A percentile compares a stretch with the other conserved stretches of the same genome.
Conservation (phyloP, 2,888 invertebrate genomes). For the Drosophila ochracea region DNA sequence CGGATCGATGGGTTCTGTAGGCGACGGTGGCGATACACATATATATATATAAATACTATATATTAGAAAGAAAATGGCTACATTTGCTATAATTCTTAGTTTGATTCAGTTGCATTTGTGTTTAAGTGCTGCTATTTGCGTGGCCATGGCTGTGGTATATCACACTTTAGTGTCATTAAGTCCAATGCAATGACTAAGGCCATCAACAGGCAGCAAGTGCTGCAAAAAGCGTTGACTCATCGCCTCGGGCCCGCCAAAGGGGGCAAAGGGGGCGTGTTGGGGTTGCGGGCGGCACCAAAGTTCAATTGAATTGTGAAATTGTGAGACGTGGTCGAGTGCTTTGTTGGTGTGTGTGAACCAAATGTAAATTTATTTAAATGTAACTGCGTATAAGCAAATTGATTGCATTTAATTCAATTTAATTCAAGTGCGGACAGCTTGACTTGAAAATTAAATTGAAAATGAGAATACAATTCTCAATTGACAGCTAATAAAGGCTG, state of each 20-base stretch:
- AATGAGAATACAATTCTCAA: slow-evolving; percentile 50
- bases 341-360: slow-evolving; percentile 11
- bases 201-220: slow-evolving; percentile 31
- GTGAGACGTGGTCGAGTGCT: slow-evolving; percentile 30
- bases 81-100: background rate
- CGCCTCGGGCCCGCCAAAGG: background rate
- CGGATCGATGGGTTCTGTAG: slow-evolving; percentile 20
- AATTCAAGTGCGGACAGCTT: slow-evolving; percentile 53
- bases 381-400: slow-evolving; percentile 78
- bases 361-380: slow-evolving; percentile 73
- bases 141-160: slow-evolving; percentile 12
- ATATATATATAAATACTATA: background rate
- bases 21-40: background rate
- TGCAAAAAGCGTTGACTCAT: slow-evolving; percentile 65
- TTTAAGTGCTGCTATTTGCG: background rate
- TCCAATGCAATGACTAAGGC: slow-evolving; percentile 56
- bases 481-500: slow-evolving; percentile 56
- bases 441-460: slow-evolving; percentile 69
- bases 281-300: background rate
- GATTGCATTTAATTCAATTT: slow-evolving; percentile 79
- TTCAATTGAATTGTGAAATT: slow-evolving; percentile 48
- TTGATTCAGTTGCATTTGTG: background rate
- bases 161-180: slow-evolving; percentile 63
- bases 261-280: background rate
- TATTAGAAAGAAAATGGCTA: background rate